These are phyloP conservation scores for Buphagus erythrorhynchus DNA, from an alignment of 2,797 vertebrate species.

Conservation along the genomic window DNA sequence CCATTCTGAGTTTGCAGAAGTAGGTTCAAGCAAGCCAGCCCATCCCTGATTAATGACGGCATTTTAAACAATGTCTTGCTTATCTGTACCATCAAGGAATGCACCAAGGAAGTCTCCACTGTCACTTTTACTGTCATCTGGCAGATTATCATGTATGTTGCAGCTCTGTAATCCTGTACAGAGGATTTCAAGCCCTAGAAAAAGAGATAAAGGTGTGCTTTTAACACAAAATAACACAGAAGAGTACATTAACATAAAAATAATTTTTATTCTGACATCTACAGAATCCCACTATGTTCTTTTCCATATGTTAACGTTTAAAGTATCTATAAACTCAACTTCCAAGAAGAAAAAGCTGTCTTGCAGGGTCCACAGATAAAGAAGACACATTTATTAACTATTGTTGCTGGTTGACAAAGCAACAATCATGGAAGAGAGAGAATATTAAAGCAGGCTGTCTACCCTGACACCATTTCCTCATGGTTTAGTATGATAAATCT, in stretches of 20 bases:
- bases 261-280: not conserved
- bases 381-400: not conserved
- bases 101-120: slow-evolving; percentile 85
- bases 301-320: not conserved
- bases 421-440: not conserved
- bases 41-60: slow-evolving; percentile 82
- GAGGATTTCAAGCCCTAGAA: slow-evolving; percentile 90
- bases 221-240: not conserved
- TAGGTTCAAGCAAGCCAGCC: slow-evolving; percentile 87
- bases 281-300: not conserved
- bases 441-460: not conserved
- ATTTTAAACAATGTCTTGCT: slow-evolving; percentile 82
- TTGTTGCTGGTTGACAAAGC: not conserved
- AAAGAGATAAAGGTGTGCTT: not conserved
- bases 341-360: not conserved
- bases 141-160: slow-evolving; percentile 92
- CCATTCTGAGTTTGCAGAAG: slow-evolving; percentile 92
- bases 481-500: not conserved
- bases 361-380: not conserved
- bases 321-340: not conserved
- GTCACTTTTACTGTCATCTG: slow-evolving; percentile 90
- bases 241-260: not conserved
- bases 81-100: slow-evolving; percentile 84
- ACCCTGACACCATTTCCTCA: not conserved
- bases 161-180: slow-evolving; percentile 88